Conservation (phyloP, 2,113 vertebrate species). For the Sebastes fasciatus region DNA sequence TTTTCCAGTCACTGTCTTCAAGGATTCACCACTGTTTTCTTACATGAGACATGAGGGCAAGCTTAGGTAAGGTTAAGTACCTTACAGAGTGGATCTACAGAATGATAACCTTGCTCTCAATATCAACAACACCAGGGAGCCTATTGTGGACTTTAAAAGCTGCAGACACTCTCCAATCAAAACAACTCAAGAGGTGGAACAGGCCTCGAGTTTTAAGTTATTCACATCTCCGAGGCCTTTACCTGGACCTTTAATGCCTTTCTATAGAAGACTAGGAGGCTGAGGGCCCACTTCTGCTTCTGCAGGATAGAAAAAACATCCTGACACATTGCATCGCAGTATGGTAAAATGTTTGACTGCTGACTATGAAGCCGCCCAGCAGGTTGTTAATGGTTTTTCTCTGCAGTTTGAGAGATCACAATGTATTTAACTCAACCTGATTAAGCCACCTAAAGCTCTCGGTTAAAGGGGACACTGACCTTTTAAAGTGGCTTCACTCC, state of each 20-base stretch:
- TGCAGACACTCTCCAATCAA: neutral
- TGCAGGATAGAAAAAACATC: neutral
- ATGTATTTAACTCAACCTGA: neutral
- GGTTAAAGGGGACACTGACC: neutral
- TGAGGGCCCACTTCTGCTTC: neutral
- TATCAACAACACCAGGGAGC: neutral
- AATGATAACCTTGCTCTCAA: neutral
- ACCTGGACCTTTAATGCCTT: neutral
- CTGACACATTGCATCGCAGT: neutral
- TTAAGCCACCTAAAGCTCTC: neutral
- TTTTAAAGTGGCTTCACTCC: too few relatives aligned
- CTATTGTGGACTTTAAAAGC: neutral
- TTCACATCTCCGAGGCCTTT: neutral
- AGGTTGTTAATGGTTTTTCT: neutral
- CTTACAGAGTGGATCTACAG: neutral
- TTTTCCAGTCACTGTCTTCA: neutral
- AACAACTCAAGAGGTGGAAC: neutral
- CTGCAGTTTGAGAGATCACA: neutral
- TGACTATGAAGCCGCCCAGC: neutral
- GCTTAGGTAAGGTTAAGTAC: neutral
- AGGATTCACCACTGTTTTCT: neutral
- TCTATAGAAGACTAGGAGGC: neutral
- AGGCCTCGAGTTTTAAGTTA: neutral
- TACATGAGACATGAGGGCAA: neutral
- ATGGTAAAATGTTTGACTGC: neutral